These are phyloP conservation scores for Sphaerophoria taeniata DNA, from an alignment of 2,888 invertebrate genomes.

Conservation along the genomic window DNA sequence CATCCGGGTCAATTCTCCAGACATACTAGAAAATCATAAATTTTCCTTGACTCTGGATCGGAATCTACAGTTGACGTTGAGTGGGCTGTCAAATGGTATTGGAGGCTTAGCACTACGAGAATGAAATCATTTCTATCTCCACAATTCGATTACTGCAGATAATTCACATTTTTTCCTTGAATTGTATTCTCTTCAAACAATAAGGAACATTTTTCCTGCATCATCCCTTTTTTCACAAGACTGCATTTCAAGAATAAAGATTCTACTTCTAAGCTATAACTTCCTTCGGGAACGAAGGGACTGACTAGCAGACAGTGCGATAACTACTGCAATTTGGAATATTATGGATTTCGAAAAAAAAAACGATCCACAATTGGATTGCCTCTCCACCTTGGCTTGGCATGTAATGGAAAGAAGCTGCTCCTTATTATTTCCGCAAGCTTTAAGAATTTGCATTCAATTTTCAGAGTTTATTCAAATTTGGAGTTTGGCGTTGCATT, in stretches of 20 bases:
- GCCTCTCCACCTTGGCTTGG: neutral
- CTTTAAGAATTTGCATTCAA: conserved; percentile 73
- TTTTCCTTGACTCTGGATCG: conserved; percentile 28
- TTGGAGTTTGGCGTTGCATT: conserved; percentile 70
- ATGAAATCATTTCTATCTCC: conserved; percentile 72
- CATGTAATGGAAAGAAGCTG: conserved; percentile 18
- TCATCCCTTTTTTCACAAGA: conserved; percentile 68
- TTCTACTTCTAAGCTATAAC: conserved; percentile 68
- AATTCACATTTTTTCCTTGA: conserved; percentile 74
- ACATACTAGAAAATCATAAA: no score
- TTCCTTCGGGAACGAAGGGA: neutral
- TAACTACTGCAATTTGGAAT: neutral
- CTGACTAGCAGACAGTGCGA: conserved; percentile 19
- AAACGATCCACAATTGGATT: neutral
- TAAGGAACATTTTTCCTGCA: conserved; percentile 71
- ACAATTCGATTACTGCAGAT: conserved; percentile 75
- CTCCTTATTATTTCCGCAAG: conserved; percentile 74
- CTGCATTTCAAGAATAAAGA: conserved; percentile 64
- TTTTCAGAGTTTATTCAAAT: conserved; percentile 68
- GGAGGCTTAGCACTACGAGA: neutral
- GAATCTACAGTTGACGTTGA: neutral
- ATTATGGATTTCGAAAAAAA: neutral
- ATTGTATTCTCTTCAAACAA: conserved; percentile 74
- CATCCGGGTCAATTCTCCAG: conserved; percentile 23
- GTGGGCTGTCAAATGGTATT: conserved; percentile 4